phyloP scores from a whole-genome alignment of 2,888 invertebrate species.

The Aleiodes testaceus region DNA sequence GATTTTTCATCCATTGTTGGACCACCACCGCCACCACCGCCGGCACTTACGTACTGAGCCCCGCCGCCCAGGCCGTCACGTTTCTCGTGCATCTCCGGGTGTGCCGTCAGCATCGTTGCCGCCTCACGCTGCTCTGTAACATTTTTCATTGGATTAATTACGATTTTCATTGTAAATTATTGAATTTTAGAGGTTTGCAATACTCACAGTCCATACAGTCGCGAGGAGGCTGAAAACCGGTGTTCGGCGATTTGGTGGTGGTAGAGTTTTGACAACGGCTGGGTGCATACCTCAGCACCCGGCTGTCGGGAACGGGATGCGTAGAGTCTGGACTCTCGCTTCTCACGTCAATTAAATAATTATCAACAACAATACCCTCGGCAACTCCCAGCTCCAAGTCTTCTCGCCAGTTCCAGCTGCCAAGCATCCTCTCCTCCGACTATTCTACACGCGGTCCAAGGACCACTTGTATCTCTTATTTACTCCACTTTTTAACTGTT shows the following conservation, averaged over 20 bases:
- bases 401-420: conserved; percentile 69
- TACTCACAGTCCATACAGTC: conserved; percentile 70
- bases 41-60: conserved; percentile 66
- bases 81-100: conserved; percentile 69
- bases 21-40: conserved; percentile 61
- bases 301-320: conserved; percentile 70
- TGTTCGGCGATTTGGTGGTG: conserved; percentile 66
- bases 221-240: conserved; percentile 68
- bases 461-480: conserved; percentile 60
- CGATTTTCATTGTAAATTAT: neutral
- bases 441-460: conserved; percentile 60
- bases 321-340: conserved; percentile 67
- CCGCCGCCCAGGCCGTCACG: conserved; percentile 65
- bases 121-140: conserved; percentile 67
- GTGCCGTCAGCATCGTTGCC: conserved; percentile 70
- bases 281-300: conserved; percentile 72
- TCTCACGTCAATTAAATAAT: conserved; percentile 55
- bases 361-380: conserved; percentile 60
- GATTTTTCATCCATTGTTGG: conserved; percentile 66
- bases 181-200: conserved; percentile 4
- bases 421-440: conserved; percentile 71
- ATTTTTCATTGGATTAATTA: no score
- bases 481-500: conserved; percentile 54
- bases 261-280: conserved; percentile 69
- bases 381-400: conserved; percentile 66